Base-by-base conservation (phyloP, 23 tunicate species). In the Ciona savignyi region DNA sequence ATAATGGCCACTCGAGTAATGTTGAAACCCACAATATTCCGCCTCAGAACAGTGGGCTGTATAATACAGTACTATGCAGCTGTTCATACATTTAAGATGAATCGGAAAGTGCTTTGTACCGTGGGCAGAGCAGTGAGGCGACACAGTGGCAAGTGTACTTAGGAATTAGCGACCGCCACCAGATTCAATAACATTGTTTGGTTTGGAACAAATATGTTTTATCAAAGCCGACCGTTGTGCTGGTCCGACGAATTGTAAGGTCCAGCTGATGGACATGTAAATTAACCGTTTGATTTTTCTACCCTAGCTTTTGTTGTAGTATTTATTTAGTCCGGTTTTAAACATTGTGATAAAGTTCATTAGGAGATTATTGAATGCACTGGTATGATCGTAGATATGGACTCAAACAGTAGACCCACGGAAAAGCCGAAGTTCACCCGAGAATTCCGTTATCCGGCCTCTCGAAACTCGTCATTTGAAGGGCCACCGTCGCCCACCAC, bases 401-500 rank as follows among this genome's bases (percentile, higher is more conserved):
- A 42, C 11, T 9, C 56, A 6, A 42, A 6, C 15, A 15, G 56
- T 42, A 42, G 15, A 42, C 56, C 56, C 15, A 15, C 9, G 56
- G 56, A 42, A 42, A 42, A 42, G 56, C 56, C 11, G 15, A 42
- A 42, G 15, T 42, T 42, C 15, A 42, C 15, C 56, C 9, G 56
- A 42, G 56, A 42, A 42, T 6, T 42, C 11, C 9, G 56, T 9
- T 42, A 6, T 15, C 56, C 56, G 56, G 56, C 56, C 56, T 42
- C 56, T 6, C 9, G 56, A 42, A 42, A 42, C 56, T 42, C 56
- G 27, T 31, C 51, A 9, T 30, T 34, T 30, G 78, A 82, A 61
- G 49, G 62, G 23, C 84, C 83, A 4, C 96, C 96, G 2, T 81
- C 87, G 51, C 96, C 96, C n/a, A 80, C 87, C 29, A 88, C 96